phyloP scores from a whole-genome alignment of 2,797 vertebrate genomes.

The Champsocephalus gunnari region DNA sequence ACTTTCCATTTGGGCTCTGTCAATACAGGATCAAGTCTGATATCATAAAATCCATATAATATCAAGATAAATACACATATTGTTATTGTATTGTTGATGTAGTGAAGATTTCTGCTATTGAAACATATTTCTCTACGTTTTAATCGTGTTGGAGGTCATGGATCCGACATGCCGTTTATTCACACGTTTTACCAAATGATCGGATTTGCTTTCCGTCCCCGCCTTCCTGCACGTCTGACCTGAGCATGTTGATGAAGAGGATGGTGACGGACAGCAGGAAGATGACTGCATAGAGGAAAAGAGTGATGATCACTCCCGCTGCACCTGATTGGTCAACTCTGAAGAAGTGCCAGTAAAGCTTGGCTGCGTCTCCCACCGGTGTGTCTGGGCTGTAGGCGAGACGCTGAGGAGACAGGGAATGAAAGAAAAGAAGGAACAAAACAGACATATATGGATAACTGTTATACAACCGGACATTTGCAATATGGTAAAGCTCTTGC shows the following conservation, averaged over 20 bases:
- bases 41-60: too few species aligned
- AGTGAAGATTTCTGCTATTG: too few species aligned
- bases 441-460: conserved; percentile 1
- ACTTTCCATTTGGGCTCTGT: conserved; percentile 49
- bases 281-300: conserved; percentile 87
- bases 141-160: too few species aligned
- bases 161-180: too few species aligned
- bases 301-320: conserved; percentile 87
- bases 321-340: conserved; percentile 85
- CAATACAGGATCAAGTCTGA: too few species aligned
- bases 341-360: conserved; percentile 93
- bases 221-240: conserved; percentile 79
- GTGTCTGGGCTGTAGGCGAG: conserved; percentile 84
- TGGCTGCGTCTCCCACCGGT: conserved; percentile 91
- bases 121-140: too few species aligned
- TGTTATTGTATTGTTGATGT: not conserved
- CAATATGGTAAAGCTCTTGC: conserved; percentile 14
- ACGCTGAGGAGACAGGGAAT: conserved; percentile 74
- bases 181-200: not conserved
- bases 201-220: not conserved
- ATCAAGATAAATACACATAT: not conserved
- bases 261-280: conserved; percentile 87
- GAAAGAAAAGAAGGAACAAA: conserved; percentile 4
- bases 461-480: conserved; percentile 23
- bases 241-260: conserved; percentile 90